These are phyloP conservation scores for Phlogophora meticulosa DNA, from an alignment of 2,888 invertebrate genomes.

Conservation along the genomic window DNA sequence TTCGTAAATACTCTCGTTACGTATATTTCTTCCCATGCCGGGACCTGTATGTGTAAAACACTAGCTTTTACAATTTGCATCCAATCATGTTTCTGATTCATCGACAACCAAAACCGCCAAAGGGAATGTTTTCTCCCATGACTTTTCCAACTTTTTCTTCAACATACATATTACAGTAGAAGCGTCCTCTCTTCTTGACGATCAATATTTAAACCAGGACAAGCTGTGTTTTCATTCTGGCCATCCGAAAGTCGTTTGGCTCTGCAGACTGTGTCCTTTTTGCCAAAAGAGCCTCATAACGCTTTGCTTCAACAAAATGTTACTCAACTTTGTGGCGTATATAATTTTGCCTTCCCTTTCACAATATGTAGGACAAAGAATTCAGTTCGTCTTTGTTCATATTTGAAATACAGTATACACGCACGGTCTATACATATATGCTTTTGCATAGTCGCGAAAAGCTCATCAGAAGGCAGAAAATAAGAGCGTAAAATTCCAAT, in stretches of 20 bases:
- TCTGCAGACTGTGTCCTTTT: constrained; percentile 27
- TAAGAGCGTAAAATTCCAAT: background rate
- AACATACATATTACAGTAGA: constrained; percentile 15
- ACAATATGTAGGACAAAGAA: constrained; percentile 36
- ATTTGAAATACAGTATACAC: constrained; percentile 6
- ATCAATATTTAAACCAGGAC: constrained; percentile 57
- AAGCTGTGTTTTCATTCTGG: constrained; percentile 56
- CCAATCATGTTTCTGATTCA: background rate
- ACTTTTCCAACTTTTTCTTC: no score
- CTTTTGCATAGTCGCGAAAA: background rate
- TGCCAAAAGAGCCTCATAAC: constrained; percentile 51
- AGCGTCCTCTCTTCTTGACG: constrained; percentile 28
- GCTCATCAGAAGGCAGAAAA: background rate
- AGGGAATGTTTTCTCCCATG: background rate
- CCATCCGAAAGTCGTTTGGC: constrained; percentile 59
- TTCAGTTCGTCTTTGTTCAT: constrained; percentile 11
- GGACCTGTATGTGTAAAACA: background rate
- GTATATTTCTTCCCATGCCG: background rate
- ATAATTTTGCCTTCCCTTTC: constrained; percentile 22
- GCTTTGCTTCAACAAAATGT: constrained; percentile 27
- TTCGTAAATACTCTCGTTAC: background rate
- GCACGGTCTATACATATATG: background rate
- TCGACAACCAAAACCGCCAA: background rate
- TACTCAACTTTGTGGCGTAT: constrained; percentile 31
- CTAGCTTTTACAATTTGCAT: background rate